These are phyloP conservation scores for Dusona sp. DNA, from an alignment of 2,888 invertebrate genomes.

Conservation along the genomic window DNA sequence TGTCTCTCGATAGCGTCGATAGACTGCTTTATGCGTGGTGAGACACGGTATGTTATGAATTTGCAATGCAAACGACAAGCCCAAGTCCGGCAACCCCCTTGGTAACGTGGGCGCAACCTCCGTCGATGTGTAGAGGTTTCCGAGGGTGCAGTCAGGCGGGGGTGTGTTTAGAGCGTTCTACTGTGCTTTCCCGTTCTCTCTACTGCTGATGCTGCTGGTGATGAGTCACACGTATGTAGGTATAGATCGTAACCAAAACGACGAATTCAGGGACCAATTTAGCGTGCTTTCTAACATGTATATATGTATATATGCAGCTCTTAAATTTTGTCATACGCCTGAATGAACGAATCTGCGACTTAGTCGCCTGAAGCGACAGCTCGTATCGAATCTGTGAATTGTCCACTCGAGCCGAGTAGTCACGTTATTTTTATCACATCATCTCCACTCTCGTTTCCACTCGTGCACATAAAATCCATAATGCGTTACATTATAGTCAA, in stretches of 20 bases:
- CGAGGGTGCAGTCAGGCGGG: constrained; percentile 65
- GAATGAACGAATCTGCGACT: constrained; percentile 68
- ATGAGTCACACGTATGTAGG: constrained; percentile 68
- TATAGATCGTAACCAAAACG: constrained; percentile 47
- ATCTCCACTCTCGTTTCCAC: constrained; percentile 24
- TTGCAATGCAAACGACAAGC: constrained; percentile 82
- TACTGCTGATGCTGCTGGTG: constrained; percentile 54
- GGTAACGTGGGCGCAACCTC: constrained; percentile 66
- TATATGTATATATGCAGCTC: constrained; percentile 21
- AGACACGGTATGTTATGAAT: constrained; percentile 80
- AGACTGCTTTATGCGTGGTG: constrained; percentile 69
- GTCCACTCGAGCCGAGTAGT: constrained; percentile 69
- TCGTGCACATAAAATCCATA: constrained; percentile 26
- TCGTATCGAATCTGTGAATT: constrained; percentile 67
- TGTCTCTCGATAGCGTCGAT: constrained; percentile 64
- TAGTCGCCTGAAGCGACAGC: constrained; percentile 71
- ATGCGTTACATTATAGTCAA: constrained; percentile 2
- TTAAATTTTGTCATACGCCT: constrained; percentile 64
- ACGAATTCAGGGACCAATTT: constrained; percentile 61
- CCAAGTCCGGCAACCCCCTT: constrained; percentile 56
- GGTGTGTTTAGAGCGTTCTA: constrained; percentile 68
- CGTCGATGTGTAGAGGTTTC: constrained; percentile 55
- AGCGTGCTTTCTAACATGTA: constrained; percentile 47
- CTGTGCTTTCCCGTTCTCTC: constrained; percentile 36
- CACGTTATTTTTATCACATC: constrained; percentile 62